Evolutionary conservation across 2,113 vertebrate species (phyloP), one percentile per base, ranked within the genome.

Genomic region (Rhadina sibilatrix): DNA sequence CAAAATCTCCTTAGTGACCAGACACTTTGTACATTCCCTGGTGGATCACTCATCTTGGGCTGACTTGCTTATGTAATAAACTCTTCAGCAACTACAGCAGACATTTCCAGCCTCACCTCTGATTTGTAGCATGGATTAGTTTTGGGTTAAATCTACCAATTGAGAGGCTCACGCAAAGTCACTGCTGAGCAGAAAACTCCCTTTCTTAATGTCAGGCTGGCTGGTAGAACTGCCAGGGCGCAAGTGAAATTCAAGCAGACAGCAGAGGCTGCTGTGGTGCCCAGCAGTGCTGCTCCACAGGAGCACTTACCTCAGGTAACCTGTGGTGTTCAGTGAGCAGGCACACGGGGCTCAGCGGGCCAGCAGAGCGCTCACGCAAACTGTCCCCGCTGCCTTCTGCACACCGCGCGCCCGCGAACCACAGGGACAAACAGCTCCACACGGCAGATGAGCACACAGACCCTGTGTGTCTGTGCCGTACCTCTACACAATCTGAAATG

Each of bases 341-440:
- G 1, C 6, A 44, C 5, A 2, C 25, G 4, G 49, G 60, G 25
- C 54, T 7, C 0, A 24, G 23, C 3, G 0, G 25, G 42, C 16
- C 20, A 30, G 42, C 24, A 18, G 5, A 38, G 52, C 0, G 9
- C 35, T 33, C 57, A 56, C 12, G 12, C 56, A 21, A 27, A 47
- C 42, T 12, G 46, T 33, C 40, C 42, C 61, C 13, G 0, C 5
- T 12, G 9, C 57, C 60, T 72, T 37, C 37, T 25, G 63, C 74
- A 63, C 56, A 57, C 52, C 18, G 9, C 11, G 2, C 9, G 44
- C 57, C 70, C 7, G 0, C 3, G 10, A 20, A n/a, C 5, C 91
- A 21, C 6, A 11, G 35, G 59, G 65, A 63, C 69, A 65, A 35
- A 53, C 69, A 37, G 72, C 63, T 76, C 20, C 56, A 12, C 11